Evolutionary conservation across 2,888 invertebrate genomes (phyloP), one percentile per base, ranked within the genome.

Genomic region (Drosophila mulleri): DNA sequence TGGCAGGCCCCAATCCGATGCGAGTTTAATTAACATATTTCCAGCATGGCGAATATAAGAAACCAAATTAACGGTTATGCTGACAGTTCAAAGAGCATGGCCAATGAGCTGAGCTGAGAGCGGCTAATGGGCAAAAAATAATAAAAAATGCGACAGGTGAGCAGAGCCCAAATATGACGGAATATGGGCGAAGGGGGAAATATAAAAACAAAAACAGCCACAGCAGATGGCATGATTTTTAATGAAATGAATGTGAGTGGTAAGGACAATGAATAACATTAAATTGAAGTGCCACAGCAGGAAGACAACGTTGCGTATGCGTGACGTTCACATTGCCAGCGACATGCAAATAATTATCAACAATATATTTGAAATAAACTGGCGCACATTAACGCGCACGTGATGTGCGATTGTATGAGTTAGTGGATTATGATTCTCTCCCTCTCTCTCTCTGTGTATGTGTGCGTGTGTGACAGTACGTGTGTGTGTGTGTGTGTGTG

Each of bases 331-430:
- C 32, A 9, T 32, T 32, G 67, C 56, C 61, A 69, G 54, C 53
- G 50, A 71, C 71, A 72, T 80, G 70, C 73, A 74, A 73, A 76
- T 80, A 67, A 74, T 76, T 81, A 77, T 65, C 54, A 63, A 59
- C 65, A 69, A 57, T 42, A 48, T 65, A 65, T 76, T 76, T 65
- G 39, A 67, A 67, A 74, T 60, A 60, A 73, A 70, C 74, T 53
- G 41, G 44, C 76, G 35, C 58, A 64, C 75, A 80, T 80, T 83
- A 75, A 57, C 47, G 53, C 54, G 67, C 63, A 79, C 67, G 69
- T 73, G 63, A 71, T 65, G 67, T 65, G 32, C 42, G 53, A 59
- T 37, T 63, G 37, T 48, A 20, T 44, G 44, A 52, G 66, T 54
- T 18, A 18, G 63, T 50, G 41, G 37, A 47, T 35, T 58, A 35